A percentile compares a stretch with the other conserved stretches of the same genome.
Conservation (phyloP, 2,113 vertebrate genomes). For the Etia nguti region DNA sequence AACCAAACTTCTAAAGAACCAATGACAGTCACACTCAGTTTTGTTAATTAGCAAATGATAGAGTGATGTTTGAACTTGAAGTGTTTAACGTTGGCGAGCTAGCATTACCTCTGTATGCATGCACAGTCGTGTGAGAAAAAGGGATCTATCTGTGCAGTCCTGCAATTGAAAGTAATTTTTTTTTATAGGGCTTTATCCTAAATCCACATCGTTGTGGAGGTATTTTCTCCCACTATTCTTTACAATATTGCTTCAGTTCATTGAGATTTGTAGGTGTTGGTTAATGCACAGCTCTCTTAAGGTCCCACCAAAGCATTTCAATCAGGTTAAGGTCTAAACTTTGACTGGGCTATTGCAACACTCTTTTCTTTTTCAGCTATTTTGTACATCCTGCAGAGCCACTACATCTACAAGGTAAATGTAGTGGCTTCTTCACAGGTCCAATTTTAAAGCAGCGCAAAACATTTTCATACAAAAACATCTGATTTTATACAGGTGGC, state of each 20-base stretch:
- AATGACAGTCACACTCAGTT: neutral
- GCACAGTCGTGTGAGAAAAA: neutral
- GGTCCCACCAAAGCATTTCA: neutral
- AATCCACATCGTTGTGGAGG: neutral
- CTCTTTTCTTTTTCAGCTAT: neutral
- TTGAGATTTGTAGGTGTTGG: rapidly evolving
- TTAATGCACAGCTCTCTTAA: neutral
- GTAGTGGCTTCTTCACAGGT: neutral
- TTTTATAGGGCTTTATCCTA: neutral
- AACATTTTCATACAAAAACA: neutral
- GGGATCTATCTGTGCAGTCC: neutral
- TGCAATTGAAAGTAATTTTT: neutral
- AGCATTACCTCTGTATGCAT: neutral
- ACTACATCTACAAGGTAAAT: neutral
- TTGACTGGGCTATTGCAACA: neutral
- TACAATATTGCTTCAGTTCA: neutral
- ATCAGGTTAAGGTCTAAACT: neutral
- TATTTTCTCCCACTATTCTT: neutral
- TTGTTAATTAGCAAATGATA: neutral
- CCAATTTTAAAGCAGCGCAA: neutral
- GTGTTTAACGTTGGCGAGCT: rapidly evolving
- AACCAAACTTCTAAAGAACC: neutral
- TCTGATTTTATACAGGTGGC: neutral
- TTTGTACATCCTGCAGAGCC: neutral
- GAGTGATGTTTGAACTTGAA: neutral